These are phyloP conservation scores for Silurus lanzhouensis DNA, from an alignment of 2,797 vertebrate genomes.

Conservation along the genomic window DNA sequence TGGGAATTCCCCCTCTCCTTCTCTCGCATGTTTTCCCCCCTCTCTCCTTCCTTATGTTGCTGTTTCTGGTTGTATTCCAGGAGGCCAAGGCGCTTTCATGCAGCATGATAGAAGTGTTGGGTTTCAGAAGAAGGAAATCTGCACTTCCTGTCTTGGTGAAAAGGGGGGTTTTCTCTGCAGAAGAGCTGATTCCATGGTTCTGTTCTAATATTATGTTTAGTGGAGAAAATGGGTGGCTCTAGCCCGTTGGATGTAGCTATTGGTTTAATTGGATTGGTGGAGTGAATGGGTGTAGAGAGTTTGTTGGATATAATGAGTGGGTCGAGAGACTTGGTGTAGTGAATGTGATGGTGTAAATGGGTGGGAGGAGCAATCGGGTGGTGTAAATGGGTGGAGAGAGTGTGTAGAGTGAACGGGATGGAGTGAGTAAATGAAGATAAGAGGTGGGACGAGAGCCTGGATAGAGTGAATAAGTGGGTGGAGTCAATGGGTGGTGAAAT, in stretches of 20 bases:
- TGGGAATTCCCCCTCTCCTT: slow-evolving; percentile 17
- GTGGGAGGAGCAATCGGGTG: no score
- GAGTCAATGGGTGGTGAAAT: no score
- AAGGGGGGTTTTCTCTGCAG: slow-evolving; percentile 35
- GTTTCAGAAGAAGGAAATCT: slow-evolving; percentile 47
- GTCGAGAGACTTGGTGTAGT: no score
- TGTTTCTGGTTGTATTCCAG: slow-evolving; percentile 22
- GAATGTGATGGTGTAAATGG: no score
- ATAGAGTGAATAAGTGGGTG: no score
- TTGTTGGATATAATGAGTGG: no score
- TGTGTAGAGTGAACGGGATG: no score
- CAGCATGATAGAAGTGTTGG: slow-evolving; percentile 24
- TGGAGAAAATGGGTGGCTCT: no score
- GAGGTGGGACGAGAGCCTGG: no score
- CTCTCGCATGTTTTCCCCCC: neutral
- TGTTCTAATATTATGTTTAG: neutral
- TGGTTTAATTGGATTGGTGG: neutral
- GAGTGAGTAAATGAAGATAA: no score
- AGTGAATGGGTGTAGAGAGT: neutral
- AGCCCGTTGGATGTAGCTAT: no score
- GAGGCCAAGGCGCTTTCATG: slow-evolving; percentile 31
- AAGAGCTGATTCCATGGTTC: slow-evolving; percentile 29
- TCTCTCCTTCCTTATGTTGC: neutral
- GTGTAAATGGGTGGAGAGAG: no score
- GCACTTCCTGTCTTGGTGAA: slow-evolving; percentile 40